Conservation (phyloP, 1,140 invertebrate genomes). For the Bemisia tabaci region DNA sequence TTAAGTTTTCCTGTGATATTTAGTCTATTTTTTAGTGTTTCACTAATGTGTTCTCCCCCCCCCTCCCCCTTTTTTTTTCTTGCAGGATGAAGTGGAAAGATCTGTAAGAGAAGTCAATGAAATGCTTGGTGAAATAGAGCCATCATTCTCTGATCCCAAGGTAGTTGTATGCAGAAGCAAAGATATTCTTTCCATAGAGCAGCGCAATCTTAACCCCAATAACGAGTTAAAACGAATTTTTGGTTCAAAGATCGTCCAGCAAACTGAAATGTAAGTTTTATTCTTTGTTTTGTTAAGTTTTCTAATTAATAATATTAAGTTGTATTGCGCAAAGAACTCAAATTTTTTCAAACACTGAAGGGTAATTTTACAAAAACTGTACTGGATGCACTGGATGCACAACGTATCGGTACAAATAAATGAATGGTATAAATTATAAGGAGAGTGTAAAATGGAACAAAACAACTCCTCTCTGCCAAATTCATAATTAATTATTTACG, state of each 20-base stretch:
- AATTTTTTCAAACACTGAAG: too few relatives aligned
- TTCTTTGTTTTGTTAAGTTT: background rate
- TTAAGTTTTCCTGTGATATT: too few relatives aligned
- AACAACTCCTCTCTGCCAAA: background rate
- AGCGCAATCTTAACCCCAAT: conserved; percentile 63
- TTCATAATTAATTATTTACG: too few relatives aligned
- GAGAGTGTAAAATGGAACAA: too few relatives aligned
- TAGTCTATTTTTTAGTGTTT: too few relatives aligned
- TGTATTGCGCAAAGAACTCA: background rate
- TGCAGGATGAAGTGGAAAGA: conserved; percentile 58
- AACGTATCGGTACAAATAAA: too few relatives aligned
- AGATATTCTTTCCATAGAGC: conserved; percentile 44
- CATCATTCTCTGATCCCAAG: conserved; percentile 4
- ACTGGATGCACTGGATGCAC: too few relatives aligned
- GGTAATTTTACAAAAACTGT: too few relatives aligned
- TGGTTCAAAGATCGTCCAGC: conserved; percentile 60
- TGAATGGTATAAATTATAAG: too few relatives aligned
- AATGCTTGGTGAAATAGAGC: conserved; percentile 37
- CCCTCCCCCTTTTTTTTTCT: conserved; percentile 22
- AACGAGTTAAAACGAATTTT: conserved; percentile 77
- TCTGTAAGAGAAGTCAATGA: conserved; percentile 57
- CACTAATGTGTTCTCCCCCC: too few relatives aligned
- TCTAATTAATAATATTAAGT: background rate
- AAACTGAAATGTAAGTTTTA: conserved; percentile 29
- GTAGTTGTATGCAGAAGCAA: conserved; percentile 24